A percentile compares a stretch with the other conserved stretches of the same genome.
These are phyloP conservation scores for Lytechinus pictus DNA, from an alignment of 35 echinoderm and acorn worm species.

Conservation along the genomic window DNA sequence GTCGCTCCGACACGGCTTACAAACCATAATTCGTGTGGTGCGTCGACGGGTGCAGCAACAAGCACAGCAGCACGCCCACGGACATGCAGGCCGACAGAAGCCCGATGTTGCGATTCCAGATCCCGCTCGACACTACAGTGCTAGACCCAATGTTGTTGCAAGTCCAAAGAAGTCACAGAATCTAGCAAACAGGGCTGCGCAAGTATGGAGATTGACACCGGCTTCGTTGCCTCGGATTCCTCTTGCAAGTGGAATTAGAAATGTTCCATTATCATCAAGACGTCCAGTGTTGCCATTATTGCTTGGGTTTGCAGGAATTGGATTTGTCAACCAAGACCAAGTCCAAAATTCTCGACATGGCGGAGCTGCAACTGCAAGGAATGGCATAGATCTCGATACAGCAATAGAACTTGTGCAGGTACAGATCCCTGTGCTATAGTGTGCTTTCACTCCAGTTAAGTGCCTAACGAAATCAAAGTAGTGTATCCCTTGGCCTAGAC, in stretches of 20 bases:
- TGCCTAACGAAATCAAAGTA: too few species aligned
- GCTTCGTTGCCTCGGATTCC: neutral
- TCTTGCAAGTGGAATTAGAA: neutral
- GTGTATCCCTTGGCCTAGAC: too few species aligned
- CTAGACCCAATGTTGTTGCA: neutral
- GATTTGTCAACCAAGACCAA: neutral
- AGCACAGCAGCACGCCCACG: neutral
- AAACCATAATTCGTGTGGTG: neutral
- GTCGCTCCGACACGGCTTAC: neutral
- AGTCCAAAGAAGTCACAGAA: neutral
- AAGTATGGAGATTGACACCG: neutral
- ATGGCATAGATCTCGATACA: constrained; percentile 7
- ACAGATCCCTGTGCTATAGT: too few species aligned
- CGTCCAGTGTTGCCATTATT: neutral
- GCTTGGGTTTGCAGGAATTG: constrained; percentile 15
- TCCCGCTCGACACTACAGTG: neutral
- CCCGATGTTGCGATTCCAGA: neutral
- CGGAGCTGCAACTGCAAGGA: neutral
- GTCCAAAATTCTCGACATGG: neutral
- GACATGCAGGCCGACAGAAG: neutral
- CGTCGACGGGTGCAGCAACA: neutral
- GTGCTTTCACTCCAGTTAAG: too few species aligned
- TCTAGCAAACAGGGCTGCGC: neutral
- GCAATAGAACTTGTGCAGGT: constrained; percentile 13
- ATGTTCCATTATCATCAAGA: neutral